phyloP scores from a whole-genome alignment of 2,113 vertebrate species.

The Anarrhichthys ocellatus region DNA sequence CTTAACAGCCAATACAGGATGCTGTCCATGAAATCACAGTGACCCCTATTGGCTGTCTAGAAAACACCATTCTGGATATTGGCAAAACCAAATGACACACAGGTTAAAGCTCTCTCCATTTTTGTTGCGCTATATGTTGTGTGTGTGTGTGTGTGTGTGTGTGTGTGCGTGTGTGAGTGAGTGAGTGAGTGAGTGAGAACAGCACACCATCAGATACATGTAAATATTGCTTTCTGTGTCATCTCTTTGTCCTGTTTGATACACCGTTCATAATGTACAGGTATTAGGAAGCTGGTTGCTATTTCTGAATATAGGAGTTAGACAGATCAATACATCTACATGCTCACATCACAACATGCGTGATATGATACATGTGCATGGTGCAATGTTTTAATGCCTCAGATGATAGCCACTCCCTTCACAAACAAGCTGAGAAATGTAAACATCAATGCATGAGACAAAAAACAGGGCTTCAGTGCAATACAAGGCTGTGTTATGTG shows the following conservation, averaged over 20 bases:
- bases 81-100: neutral
- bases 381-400: neutral
- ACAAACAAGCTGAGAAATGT: neutral
- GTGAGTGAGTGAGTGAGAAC: too few species aligned
- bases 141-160: too few species aligned
- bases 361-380: neutral
- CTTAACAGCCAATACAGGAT: neutral
- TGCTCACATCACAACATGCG: neutral
- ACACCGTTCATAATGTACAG: neutral
- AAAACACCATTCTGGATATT: neutral
- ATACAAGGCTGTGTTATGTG: neutral
- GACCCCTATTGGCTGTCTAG: slow-evolving; percentile 60
- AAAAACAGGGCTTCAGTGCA: neutral
- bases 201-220: neutral
- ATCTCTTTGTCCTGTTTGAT: neutral
- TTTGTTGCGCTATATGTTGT: neutral
- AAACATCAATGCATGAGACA: neutral
- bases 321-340: neutral
- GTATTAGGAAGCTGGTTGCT: neutral
- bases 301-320: neutral
- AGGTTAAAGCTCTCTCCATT: neutral
- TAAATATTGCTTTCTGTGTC: neutral
- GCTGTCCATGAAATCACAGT: slow-evolving; percentile 58
- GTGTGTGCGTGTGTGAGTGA: too few species aligned
- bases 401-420: neutral